These are phyloP conservation scores for Amblyjoppa proteus DNA, from an alignment of 2,888 invertebrate species.

Conservation along the genomic window DNA sequence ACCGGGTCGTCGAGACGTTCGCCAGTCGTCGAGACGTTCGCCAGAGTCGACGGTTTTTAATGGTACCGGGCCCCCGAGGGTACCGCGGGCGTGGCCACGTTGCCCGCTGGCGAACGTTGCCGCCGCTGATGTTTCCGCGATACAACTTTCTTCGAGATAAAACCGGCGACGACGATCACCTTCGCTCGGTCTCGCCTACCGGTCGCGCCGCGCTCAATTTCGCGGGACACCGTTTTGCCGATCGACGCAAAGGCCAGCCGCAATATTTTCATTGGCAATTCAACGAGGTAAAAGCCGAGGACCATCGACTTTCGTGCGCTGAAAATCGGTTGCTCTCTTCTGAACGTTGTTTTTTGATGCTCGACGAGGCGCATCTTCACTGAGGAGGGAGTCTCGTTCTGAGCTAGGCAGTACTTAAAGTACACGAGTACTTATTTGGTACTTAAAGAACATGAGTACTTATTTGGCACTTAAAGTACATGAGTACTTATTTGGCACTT, in stretches of 20 bases:
- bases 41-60: background rate
- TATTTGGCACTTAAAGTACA: too few species aligned
- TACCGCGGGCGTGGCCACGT: constrained; percentile 6
- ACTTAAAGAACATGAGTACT: too few species aligned
- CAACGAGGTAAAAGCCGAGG: background rate
- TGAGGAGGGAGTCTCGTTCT: too few species aligned
- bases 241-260: background rate
- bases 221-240: background rate
- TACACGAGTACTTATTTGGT: too few species aligned
- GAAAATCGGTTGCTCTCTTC: too few species aligned
- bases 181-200: background rate
- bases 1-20: background rate
- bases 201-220: background rate
- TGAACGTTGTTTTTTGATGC: too few species aligned
- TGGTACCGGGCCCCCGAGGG: background rate
- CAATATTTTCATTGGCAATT: background rate
- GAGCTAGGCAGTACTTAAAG: too few species aligned
- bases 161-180: background rate
- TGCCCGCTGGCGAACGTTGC: background rate
- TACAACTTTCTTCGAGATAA: constrained; percentile 9
- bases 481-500: too few species aligned
- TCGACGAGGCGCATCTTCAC: too few species aligned
- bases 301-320: too few species aligned
- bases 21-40: background rate
- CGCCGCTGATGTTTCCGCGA: background rate